These are phyloP conservation scores for Papilio dardanus DNA, from an alignment of 1,140 invertebrate species.

Conservation along the genomic window DNA sequence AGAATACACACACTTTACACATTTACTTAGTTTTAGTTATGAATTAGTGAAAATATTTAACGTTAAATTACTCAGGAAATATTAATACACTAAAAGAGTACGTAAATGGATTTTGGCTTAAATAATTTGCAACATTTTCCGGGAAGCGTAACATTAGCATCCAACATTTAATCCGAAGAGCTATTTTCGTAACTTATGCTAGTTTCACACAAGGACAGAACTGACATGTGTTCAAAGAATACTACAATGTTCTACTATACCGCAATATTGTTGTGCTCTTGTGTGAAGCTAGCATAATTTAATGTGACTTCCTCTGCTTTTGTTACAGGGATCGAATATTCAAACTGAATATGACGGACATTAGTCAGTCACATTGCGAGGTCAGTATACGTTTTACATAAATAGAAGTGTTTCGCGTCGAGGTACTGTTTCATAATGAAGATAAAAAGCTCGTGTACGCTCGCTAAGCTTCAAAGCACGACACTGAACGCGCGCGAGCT, in stretches of 20 bases:
- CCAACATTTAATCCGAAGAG: background rate
- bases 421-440: constrained; percentile 46
- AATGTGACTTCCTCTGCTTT: constrained; percentile 51
- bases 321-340: constrained; percentile 88
- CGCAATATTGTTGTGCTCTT: background rate
- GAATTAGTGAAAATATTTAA: background rate
- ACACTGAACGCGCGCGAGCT: constrained; percentile 51
- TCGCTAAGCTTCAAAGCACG: constrained; percentile 48
- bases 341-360: constrained; percentile 87
- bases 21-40: background rate
- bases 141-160: constrained; percentile 3
- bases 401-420: constrained; percentile 33
- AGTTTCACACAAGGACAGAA: background rate
- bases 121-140: constrained; percentile 15
- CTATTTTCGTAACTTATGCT: constrained; percentile 20
- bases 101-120: background rate
- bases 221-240: background rate
- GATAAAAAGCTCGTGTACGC: constrained; percentile 49
- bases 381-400: constrained; percentile 76
- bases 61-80: background rate
- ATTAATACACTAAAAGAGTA: background rate
- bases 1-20: too few relatives aligned
- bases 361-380: constrained; percentile 88
- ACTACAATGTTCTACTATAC: background rate
- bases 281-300: constrained; percentile 7